These are phyloP conservation scores for Dicaeum eximium DNA, from an alignment of 2,113 vertebrate species.

Conservation along the genomic window DNA sequence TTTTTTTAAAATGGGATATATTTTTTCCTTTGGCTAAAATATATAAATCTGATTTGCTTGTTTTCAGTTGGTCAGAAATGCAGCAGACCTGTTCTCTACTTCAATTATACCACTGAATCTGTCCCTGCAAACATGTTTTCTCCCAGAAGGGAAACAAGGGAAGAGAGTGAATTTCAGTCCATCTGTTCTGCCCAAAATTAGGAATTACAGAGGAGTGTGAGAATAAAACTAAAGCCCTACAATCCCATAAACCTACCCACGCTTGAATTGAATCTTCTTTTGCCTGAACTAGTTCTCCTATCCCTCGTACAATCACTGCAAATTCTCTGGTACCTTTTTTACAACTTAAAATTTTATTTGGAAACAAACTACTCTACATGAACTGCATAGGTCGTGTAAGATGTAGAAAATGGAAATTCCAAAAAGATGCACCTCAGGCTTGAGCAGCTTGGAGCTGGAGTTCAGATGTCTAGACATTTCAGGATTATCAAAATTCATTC, in stretches of 20 bases:
- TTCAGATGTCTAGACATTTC: not conserved
- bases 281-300: not conserved
- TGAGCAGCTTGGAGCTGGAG: not conserved
- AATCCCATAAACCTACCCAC: not conserved
- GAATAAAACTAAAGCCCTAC: not conserved
- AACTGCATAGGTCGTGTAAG: not conserved
- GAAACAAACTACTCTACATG: not conserved
- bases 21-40: not conserved
- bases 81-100: not conserved
- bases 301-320: not conserved
- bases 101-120: not conserved
- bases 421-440: not conserved
- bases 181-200: constrained; percentile 47
- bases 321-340: not conserved
- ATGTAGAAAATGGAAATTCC: not conserved
- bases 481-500: not conserved
- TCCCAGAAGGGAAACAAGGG: not conserved
- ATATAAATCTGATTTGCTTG: not conserved
- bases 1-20: not conserved
- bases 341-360: not conserved
- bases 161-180: constrained; percentile 21
- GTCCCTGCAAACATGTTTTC: not conserved
- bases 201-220: constrained; percentile 29
- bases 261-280: not conserved
- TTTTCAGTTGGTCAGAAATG: not conserved